Evolutionary conservation across 2,113 vertebrate species (phyloP).

Genomic region (Brachyistius frenatus): DNA sequence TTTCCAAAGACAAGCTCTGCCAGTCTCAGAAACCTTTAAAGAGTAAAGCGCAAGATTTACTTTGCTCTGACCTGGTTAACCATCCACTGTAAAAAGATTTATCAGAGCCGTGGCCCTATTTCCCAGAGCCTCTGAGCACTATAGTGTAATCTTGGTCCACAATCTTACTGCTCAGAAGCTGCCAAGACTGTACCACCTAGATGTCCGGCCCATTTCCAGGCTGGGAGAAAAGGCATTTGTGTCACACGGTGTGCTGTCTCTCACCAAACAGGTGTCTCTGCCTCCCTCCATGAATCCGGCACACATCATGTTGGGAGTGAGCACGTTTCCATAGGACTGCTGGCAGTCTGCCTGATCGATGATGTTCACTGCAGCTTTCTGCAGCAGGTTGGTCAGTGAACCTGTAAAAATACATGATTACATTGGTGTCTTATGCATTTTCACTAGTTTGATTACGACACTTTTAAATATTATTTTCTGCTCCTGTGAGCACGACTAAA

Average conservation of each 20-base stretch:
- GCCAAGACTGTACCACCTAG: conserved; percentile 1
- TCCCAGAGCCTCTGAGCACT: neutral
- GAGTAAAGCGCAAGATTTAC: neutral
- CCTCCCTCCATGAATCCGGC: conserved; percentile 90
- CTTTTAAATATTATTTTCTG: neutral
- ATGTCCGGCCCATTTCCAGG: conserved; percentile 3
- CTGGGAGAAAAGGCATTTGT: neutral
- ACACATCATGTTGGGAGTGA: conserved; percentile 93
- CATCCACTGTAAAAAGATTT: conserved; percentile 32
- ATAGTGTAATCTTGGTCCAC: conserved; percentile 2
- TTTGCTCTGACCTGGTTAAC: conserved; percentile 30
- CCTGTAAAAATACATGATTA: conserved; percentile 76
- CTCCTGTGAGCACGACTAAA: neutral
- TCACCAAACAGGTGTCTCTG: conserved; percentile 93
- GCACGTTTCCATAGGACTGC: conserved; percentile 88
- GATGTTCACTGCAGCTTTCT: conserved; percentile 90
- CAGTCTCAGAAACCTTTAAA: neutral
- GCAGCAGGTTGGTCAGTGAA: conserved; percentile 87
- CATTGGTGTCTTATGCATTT: neutral
- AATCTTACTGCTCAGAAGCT: neutral
- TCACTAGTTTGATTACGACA: neutral
- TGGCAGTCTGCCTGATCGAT: conserved; percentile 89
- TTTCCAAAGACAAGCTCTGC: neutral
- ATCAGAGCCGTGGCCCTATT: conserved; percentile 1
- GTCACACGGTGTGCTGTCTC: conserved; percentile 44